phyloP scores from a whole-genome alignment of 2,113 vertebrate genomes.

The Cygnus buccinator region DNA sequence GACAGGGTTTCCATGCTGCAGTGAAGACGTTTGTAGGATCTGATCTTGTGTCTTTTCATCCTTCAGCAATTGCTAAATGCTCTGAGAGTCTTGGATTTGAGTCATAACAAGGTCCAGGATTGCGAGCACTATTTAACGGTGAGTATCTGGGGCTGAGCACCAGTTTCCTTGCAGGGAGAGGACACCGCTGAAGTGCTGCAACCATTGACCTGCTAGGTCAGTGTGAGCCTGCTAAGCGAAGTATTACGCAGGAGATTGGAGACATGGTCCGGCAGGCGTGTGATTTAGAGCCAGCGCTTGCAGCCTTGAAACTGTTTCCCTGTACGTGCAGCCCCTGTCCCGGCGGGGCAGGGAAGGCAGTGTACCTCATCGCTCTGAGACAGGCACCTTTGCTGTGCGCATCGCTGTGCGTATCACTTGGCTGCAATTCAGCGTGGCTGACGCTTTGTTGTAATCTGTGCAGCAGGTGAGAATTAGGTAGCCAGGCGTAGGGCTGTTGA shows the following conservation, averaged over 20 bases:
- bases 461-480: neutral
- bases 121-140: slow-evolving; percentile 86
- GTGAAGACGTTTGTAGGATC: neutral
- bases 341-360: neutral
- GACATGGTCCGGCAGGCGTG: neutral
- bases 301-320: neutral
- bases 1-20: neutral
- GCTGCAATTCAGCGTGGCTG: neutral
- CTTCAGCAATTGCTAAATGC: slow-evolving; percentile 88
- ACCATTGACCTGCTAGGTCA: neutral
- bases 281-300: neutral
- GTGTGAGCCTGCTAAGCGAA: neutral
- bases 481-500: neutral
- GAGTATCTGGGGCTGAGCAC: neutral
- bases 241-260: neutral
- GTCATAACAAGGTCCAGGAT: slow-evolving; percentile 93
- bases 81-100: slow-evolving; percentile 89
- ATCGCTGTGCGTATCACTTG: neutral
- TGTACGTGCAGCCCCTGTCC: neutral
- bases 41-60: neutral
- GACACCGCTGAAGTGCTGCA: neutral
- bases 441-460: neutral
- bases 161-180: neutral
- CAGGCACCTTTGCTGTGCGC: neutral
- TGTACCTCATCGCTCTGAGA: neutral